Evolutionary conservation across 2,797 vertebrate genomes (phyloP).

Genomic region (Chelidonichthys spinosus): DNA sequence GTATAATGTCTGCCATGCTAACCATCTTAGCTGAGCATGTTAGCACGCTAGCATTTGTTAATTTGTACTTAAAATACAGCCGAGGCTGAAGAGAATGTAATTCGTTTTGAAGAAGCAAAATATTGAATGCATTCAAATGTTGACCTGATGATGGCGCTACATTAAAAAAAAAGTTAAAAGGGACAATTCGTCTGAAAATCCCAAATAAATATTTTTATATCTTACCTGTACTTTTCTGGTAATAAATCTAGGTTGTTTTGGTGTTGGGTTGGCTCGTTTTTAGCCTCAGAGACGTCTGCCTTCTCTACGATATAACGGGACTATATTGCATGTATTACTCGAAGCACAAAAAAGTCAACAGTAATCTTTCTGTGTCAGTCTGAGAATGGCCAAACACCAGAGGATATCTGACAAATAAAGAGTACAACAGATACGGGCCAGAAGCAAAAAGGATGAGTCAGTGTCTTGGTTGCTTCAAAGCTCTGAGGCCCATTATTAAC

Average conservation of each 20-base stretch:
- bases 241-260: no score
- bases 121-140: background rate
- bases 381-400: constrained; percentile 25
- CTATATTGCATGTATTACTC: no score
- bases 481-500: constrained; percentile 55
- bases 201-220: no score
- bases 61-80: background rate
- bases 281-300: no score
- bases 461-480: constrained; percentile 40
- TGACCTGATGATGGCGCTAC: background rate
- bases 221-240: no score
- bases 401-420: constrained; percentile 23
- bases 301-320: no score
- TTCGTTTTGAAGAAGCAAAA: background rate
- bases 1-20: background rate
- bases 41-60: background rate
- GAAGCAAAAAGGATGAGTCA: constrained; percentile 32
- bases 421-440: constrained; percentile 19
- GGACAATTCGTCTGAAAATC: no score
- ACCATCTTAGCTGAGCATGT: background rate
- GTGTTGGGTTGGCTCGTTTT: no score
- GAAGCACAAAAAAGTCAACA: no score
- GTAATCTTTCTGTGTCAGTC: background rate
- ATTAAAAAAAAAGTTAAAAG: constrained; percentile 2
- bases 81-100: background rate